A percentile compares a stretch with the other conserved stretches of the same genome.
These are phyloP conservation scores for Sciaenops ocellatus DNA, from an alignment of 2,797 vertebrate genomes.

Conservation along the genomic window DNA sequence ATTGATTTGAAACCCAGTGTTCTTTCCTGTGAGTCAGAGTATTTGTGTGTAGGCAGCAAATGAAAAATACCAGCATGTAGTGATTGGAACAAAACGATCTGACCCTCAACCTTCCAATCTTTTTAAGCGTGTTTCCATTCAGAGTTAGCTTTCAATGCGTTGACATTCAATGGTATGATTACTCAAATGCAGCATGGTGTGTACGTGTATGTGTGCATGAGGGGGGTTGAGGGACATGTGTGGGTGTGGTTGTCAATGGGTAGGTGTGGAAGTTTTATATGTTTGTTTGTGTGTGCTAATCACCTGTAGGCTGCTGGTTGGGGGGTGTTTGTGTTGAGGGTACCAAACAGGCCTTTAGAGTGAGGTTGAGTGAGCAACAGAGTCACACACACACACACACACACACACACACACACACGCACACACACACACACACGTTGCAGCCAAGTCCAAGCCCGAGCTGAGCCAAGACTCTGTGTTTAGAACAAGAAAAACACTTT, in stretches of 20 bases:
- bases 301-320: constrained; percentile 67
- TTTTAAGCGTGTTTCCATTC: constrained; percentile 57
- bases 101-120: constrained; percentile 66
- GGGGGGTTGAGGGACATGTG: too few relatives aligned
- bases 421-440: constrained; percentile 41
- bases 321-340: constrained; percentile 55
- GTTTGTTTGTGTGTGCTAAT: constrained; percentile 25
- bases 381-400: constrained; percentile 22
- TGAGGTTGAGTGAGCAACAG: constrained; percentile 69
- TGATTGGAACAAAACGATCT: constrained; percentile 64
- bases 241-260: constrained; percentile 27
- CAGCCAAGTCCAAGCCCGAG: constrained; percentile 73
- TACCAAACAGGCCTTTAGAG: constrained; percentile 62
- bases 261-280: constrained; percentile 12
- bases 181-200: constrained; percentile 38
- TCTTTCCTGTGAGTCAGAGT: constrained; percentile 54
- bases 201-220: neutral
- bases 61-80: constrained; percentile 68
- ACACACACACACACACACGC: constrained; percentile 34
- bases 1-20: constrained; percentile 64
- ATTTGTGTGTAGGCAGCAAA: constrained; percentile 62
- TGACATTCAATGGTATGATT: constrained; percentile 57
- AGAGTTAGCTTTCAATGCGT: constrained; percentile 53
- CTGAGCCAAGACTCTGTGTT: constrained; percentile 77
- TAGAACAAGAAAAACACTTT: constrained; percentile 83